Percentiles rank a stretch among this genome's conserved stretches.
phyloP scores from a whole-genome alignment of 2,888 invertebrate species.

The Oxystoma pomonae region DNA sequence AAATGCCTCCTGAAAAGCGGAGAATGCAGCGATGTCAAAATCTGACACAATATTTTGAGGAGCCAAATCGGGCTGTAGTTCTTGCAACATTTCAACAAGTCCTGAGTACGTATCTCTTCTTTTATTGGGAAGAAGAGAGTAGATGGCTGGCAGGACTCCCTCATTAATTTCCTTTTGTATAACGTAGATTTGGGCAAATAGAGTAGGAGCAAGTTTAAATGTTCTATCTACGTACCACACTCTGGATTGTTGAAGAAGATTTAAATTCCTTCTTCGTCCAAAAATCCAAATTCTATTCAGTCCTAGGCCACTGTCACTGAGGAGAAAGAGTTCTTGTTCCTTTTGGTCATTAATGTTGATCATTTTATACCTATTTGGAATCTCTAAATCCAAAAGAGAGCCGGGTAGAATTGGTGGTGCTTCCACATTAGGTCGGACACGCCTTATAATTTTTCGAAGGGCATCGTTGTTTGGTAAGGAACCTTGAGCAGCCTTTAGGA shows the following conservation, averaged over 20 bases:
- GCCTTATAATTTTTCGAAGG: not conserved
- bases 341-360: not conserved
- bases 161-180: no score
- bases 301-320: slow-evolving; percentile 1
- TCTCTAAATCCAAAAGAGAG: not conserved
- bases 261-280: not conserved
- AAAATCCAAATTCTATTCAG: not conserved
- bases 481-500: not conserved
- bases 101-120: no score
- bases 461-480: not conserved
- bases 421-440: not conserved
- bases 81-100: no score
- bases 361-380: not conserved
- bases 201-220: not conserved
- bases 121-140: no score
- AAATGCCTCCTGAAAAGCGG: no score
- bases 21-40: no score
- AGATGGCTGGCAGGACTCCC: no score
- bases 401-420: not conserved
- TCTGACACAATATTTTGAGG: no score
- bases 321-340: not conserved
- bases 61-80: no score
- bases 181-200: slow-evolving; percentile 1
- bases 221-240: not conserved
- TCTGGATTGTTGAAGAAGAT: not conserved